A percentile compares a stretch with the other conserved stretches of the same genome.
These are phyloP conservation scores for Eulacestoma nigropectus DNA, from an alignment of 2,113 vertebrate genomes.

Conservation along the genomic window DNA sequence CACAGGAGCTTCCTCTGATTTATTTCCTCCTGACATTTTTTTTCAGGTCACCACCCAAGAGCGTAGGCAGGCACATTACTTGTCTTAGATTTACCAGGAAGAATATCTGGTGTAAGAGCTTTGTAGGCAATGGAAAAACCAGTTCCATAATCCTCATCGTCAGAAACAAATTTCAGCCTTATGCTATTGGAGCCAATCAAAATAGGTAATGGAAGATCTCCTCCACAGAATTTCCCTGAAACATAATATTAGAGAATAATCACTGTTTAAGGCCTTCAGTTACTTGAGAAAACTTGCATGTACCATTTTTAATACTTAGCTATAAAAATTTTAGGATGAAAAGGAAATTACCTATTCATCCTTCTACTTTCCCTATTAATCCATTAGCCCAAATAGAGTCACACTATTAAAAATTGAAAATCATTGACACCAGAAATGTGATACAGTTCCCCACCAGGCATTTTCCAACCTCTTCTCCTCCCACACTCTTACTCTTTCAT, in stretches of 20 bases:
- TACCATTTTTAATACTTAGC: neutral
- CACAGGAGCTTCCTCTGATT: neutral
- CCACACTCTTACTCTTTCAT: neutral
- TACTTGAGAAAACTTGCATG: neutral
- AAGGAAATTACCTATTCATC: neutral
- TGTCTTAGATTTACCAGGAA: slow-evolving; percentile 64
- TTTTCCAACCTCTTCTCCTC: neutral
- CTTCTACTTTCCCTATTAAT: neutral
- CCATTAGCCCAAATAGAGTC: neutral
- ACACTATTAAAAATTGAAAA: neutral
- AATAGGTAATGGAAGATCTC: slow-evolving; percentile 53
- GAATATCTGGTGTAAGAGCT: slow-evolving; percentile 55
- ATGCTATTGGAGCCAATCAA: slow-evolving; percentile 67
- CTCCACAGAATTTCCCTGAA: slow-evolving; percentile 80
- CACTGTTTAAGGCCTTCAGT: neutral
- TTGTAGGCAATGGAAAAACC: slow-evolving; percentile 77
- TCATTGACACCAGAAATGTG: neutral
- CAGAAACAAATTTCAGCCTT: slow-evolving; percentile 78
- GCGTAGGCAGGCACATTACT: neutral
- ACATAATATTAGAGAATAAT: neutral
- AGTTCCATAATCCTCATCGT: slow-evolving; percentile 64
- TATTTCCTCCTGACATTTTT: neutral
- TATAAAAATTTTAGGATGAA: neutral
- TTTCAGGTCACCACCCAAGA: neutral
- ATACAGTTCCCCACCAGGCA: neutral